phyloP scores from a whole-genome alignment of 2,888 invertebrate species.

The Ectropis crepuscularia region DNA sequence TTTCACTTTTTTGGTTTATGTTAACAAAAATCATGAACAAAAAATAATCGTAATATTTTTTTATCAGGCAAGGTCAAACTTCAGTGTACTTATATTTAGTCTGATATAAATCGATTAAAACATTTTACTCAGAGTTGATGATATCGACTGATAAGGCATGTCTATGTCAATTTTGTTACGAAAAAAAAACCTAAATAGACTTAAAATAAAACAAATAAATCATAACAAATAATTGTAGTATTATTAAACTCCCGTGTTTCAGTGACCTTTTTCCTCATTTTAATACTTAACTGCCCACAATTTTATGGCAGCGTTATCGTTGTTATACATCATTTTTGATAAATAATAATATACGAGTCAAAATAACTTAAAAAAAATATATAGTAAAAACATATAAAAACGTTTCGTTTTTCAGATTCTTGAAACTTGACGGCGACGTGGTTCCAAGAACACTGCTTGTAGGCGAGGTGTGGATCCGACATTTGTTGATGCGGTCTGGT shows the following conservation, averaged over 20 bases:
- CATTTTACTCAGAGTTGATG: neutral
- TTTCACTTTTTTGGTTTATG: neutral
- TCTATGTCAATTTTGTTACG: too few species aligned
- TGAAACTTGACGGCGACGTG: conserved; percentile 5
- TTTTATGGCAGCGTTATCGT: neutral
- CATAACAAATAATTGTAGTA: too few species aligned
- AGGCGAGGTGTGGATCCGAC: neutral
- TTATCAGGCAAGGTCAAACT: neutral
- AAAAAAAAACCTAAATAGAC: too few species aligned
- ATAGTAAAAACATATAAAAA: conserved; percentile 9
- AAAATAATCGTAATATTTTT: neutral
- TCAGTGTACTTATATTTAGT: neutral
- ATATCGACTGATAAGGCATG: neutral
- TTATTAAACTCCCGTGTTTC: too few species aligned
- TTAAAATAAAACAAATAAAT: too few species aligned
- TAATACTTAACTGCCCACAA: neutral
- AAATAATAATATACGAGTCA: neutral
- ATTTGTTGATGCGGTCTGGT: conserved; percentile 10
- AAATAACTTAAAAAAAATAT: conserved; percentile 1
- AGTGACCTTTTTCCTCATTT: too few species aligned
- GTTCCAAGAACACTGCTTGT: neutral
- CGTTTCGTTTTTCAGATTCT: conserved; percentile 2
- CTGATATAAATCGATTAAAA: neutral
- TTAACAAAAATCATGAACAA: neutral
- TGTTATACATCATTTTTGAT: conserved; percentile 8